phyloP scores from a whole-genome alignment of 2,797 vertebrate genomes.

The Perodicticus potto region DNA sequence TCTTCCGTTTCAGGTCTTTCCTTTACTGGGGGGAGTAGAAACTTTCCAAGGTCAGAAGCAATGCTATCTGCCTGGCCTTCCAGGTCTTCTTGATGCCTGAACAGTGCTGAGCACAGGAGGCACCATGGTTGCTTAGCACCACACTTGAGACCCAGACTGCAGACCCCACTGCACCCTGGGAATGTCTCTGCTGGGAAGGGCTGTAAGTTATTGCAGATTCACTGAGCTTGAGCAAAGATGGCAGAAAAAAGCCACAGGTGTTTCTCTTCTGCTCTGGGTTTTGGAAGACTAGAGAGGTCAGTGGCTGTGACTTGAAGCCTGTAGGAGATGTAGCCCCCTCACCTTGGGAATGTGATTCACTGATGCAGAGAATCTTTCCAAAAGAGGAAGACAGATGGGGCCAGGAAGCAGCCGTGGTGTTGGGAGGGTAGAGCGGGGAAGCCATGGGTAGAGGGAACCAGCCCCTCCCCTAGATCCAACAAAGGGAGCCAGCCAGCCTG shows the following conservation, averaged over 20 bases:
- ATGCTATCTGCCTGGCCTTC: neutral
- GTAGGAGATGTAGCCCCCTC: neutral
- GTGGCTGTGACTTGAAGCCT: neutral
- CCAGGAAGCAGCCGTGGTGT: neutral
- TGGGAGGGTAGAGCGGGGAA: neutral
- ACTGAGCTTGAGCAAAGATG: neutral
- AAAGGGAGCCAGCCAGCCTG: constrained; percentile 29
- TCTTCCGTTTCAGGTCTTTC: constrained; percentile 18
- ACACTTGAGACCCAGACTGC: neutral
- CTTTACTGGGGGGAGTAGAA: neutral
- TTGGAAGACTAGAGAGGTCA: neutral
- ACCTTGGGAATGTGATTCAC: neutral
- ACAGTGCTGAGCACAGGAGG: neutral
- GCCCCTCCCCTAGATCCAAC: neutral
- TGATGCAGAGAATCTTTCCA: neutral
- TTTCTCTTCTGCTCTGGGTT: constrained; percentile 9
- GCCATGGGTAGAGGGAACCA: neutral
- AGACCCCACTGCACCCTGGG: neutral
- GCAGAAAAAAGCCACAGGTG: neutral
- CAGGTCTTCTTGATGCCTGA: neutral
- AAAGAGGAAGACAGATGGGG: neutral
- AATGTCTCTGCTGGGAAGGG: neutral
- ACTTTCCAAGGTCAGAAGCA: neutral
- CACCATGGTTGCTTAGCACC: neutral
- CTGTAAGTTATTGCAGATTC: neutral